A percentile compares a stretch with the other conserved stretches of the same genome.
These are phyloP conservation scores for Oscheius myriophilus DNA, from an alignment of 2,888 invertebrate genomes.

Conservation along the genomic window DNA sequence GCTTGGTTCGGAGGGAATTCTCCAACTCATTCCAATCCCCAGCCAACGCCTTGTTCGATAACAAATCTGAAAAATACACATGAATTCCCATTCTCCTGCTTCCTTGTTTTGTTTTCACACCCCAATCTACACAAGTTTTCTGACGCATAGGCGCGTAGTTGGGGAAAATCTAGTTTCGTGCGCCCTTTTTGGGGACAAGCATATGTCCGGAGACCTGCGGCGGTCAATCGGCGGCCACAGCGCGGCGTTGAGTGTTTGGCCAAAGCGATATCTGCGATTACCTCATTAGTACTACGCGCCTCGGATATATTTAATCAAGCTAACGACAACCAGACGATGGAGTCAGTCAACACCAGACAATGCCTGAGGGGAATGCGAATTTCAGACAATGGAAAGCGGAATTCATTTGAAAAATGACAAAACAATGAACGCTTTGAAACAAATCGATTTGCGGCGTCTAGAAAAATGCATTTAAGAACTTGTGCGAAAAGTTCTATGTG, in stretches of 20 bases:
- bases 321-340: background rate
- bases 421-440: no score
- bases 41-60: conserved; percentile 51
- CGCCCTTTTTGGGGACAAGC: conserved; percentile 16
- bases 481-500: no score
- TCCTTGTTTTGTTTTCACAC: conserved; percentile 3
- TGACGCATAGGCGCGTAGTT: no score
- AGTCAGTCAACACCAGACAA: no score
- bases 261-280: conserved; percentile 31
- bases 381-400: no score
- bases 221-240: conserved; percentile 20
- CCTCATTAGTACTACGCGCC: conserved; percentile 32
- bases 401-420: no score
- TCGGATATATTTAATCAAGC: conserved; percentile 22
- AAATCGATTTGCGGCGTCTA: no score
- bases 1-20: conserved; percentile 50
- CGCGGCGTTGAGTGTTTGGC: conserved; percentile 28
- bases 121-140: no score
- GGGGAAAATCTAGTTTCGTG: background rate
- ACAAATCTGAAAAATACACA: conserved; percentile 49
- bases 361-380: no score
- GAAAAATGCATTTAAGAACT: no score
- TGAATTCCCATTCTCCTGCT: background rate
- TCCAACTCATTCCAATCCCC: conserved; percentile 56
- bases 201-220: conserved; percentile 4